A percentile compares a stretch with the other conserved stretches of the same genome.
These are phyloP conservation scores for Oreonectes daqikongensis DNA, from an alignment of 2,797 vertebrate species.

Conservation along the genomic window DNA sequence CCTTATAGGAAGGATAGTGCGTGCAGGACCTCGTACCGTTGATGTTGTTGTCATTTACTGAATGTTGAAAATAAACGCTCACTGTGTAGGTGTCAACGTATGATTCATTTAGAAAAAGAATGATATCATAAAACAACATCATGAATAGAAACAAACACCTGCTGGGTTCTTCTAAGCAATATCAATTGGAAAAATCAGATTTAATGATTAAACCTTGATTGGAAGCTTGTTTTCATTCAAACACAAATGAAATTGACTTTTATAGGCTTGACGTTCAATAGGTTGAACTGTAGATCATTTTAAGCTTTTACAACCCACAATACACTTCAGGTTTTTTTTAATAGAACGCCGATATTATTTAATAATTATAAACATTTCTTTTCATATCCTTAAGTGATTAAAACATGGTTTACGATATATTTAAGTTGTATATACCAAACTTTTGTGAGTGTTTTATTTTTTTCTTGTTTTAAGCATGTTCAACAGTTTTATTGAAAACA, in stretches of 20 bases:
- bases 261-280: too few relatives aligned
- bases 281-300: too few relatives aligned
- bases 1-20: constrained; percentile 35
- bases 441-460: too few relatives aligned
- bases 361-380: too few relatives aligned
- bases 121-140: constrained; percentile 1
- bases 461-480: too few relatives aligned
- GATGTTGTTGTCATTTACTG: background rate
- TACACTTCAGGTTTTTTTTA: too few relatives aligned
- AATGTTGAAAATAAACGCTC: constrained; percentile 2
- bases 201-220: background rate
- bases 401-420: too few relatives aligned
- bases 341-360: too few relatives aligned
- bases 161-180: background rate
- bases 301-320: too few relatives aligned
- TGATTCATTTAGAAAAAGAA: background rate
- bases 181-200: background rate
- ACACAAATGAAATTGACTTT: background rate
- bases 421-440: too few relatives aligned
- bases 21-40: constrained; percentile 2
- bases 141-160: background rate
- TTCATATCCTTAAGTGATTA: too few relatives aligned
- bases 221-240: background rate
- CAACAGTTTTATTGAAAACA: too few relatives aligned
- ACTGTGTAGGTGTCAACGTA: background rate